Conservation (phyloP, 2,888 invertebrate species). For the Cacoxenus indagator region DNA sequence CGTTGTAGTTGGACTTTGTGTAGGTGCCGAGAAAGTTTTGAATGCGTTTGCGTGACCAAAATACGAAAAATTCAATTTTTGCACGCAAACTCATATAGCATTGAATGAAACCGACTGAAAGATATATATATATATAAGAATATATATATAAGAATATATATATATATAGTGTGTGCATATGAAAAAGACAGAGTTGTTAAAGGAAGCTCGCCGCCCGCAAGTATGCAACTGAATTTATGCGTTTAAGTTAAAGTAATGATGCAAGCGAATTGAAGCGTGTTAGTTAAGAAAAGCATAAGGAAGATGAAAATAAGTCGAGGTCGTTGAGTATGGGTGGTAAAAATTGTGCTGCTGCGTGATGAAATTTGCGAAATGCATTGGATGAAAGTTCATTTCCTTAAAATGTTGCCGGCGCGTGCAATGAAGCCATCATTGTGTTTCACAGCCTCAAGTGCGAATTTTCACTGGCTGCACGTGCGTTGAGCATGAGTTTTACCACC, state of each 20-base stretch:
- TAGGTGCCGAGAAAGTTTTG: slow-evolving; percentile 23
- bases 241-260: not conserved
- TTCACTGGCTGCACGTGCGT: not conserved
- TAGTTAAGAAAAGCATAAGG: too few relatives aligned
- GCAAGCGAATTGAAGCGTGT: not conserved
- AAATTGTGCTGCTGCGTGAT: not conserved
- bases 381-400: slow-evolving; percentile 22
- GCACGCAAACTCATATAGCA: slow-evolving; percentile 1
- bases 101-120: too few relatives aligned
- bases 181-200: not conserved
- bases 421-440: not conserved
- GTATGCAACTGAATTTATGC: not conserved
- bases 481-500: not conserved
- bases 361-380: slow-evolving; percentile 22
- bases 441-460: not conserved
- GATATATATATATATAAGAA: too few relatives aligned
- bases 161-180: not conserved
- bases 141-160: too few relatives aligned
- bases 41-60: slow-evolving; percentile 44
- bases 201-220: not conserved
- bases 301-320: not conserved
- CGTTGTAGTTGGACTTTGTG: not conserved
- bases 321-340: not conserved
- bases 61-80: slow-evolving; percentile 44
- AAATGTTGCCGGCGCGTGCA: not conserved